Percentiles rank a stretch among this genome's conserved stretches.
Conservation (phyloP, 2,888 invertebrate genomes). For the Epistrophe grossulariae region DNA sequence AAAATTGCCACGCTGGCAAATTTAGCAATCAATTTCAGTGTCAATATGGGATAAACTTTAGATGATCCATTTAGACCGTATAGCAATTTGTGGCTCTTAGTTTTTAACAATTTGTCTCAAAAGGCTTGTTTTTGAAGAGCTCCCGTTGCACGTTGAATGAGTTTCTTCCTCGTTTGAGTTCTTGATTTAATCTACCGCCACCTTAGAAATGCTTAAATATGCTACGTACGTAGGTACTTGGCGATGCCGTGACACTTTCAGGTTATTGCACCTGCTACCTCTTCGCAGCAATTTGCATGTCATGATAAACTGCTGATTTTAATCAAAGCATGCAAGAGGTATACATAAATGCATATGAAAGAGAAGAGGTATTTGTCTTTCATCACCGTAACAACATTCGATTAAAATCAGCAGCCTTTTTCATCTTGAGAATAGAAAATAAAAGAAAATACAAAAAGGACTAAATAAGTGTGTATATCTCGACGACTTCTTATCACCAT, state of each 20-base stretch:
- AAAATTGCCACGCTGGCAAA: constrained; percentile 47
- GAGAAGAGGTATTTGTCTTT: constrained; percentile 45
- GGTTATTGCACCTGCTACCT: constrained; percentile 57
- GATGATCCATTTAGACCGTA: constrained; percentile 30
- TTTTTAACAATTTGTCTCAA: constrained; percentile 53
- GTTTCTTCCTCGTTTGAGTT: constrained; percentile 6
- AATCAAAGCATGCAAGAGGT: constrained; percentile 51
- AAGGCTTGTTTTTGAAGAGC: constrained; percentile 19
- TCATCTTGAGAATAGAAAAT: constrained; percentile 8
- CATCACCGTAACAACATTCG: constrained; percentile 60
- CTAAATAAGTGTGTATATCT: not conserved
- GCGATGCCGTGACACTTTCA: constrained; percentile 22
- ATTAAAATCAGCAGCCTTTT: constrained; percentile 47
- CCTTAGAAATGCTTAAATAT: not conserved
- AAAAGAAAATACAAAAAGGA: constrained; percentile 13
- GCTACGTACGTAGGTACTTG: not conserved
- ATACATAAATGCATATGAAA: constrained; percentile 37
- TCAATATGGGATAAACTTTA: constrained; percentile 58
- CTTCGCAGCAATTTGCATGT: constrained; percentile 53
- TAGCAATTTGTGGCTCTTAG: constrained; percentile 32
- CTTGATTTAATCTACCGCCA: constrained; percentile 11
- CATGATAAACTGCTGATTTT: constrained; percentile 45
- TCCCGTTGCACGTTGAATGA: constrained; percentile 11
- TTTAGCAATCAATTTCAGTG: constrained; percentile 66
- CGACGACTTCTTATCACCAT: not conserved